Conservation (phyloP, 2,888 invertebrate genomes). For the Siphlonurus alternatus region DNA sequence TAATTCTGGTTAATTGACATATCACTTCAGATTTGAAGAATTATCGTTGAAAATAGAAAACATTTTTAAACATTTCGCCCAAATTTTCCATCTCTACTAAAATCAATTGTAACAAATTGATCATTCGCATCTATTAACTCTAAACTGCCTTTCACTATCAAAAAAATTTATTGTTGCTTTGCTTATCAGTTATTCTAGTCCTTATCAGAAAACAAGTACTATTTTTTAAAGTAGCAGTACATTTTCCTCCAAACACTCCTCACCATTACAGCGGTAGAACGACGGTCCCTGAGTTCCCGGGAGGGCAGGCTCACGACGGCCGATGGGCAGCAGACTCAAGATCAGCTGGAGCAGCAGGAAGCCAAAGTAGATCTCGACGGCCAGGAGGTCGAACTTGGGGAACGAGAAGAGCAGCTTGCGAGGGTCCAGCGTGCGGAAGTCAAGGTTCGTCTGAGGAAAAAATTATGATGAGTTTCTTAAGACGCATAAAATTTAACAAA, state of each 20-base stretch:
- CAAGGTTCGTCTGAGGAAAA: background rate
- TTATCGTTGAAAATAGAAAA: no score
- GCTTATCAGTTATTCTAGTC: background rate
- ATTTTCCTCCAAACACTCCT: background rate
- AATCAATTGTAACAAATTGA: no score
- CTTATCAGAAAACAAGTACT: no score
- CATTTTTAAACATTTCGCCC: no score
- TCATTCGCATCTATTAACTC: no score
- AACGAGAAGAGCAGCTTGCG: background rate
- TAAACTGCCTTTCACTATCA: background rate
- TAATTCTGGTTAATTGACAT: no score
- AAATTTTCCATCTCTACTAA: no score
- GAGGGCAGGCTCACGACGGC: constrained; percentile 17
- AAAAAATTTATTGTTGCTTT: background rate
- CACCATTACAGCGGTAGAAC: constrained; percentile 35
- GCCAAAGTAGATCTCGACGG: constrained; percentile 28
- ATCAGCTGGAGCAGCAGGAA: constrained; percentile 30
- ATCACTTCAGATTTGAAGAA: no score
- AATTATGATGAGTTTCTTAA: no score
- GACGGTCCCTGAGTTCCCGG: constrained; percentile 24
- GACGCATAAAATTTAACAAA: no score
- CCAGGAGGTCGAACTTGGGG: constrained; percentile 21
- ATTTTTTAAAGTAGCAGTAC: no score
- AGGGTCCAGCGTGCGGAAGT: background rate
- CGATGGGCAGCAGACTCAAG: constrained; percentile 31